A percentile compares a stretch with the other conserved stretches of the same genome.
Evolutionary conservation across 2,888 invertebrate genomes (phyloP).

Genomic region (Pogonocherus hispidulus): DNA sequence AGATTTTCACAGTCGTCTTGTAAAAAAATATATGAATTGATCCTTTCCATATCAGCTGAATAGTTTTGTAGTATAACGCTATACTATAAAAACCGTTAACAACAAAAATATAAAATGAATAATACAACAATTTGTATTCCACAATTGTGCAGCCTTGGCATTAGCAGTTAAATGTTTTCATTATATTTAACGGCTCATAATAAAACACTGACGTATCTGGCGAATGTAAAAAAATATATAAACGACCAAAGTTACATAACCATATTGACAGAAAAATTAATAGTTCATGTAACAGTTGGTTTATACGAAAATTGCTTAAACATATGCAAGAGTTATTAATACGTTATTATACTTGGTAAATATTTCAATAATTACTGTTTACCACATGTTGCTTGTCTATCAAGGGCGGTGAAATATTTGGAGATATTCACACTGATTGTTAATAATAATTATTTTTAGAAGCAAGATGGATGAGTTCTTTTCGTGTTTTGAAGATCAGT

Average conservation of each 20-base stretch:
- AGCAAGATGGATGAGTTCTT: not conserved
- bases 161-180: slow-evolving; percentile 8
- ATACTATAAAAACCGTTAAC: no score
- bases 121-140: slow-evolving; percentile 10
- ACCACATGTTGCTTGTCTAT: slow-evolving; percentile 15
- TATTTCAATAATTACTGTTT: slow-evolving; percentile 13
- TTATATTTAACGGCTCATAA: slow-evolving; percentile 15
- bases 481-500: not conserved
- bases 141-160: slow-evolving; percentile 18
- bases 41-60: no score
- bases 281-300: slow-evolving; percentile 20
- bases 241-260: slow-evolving; percentile 16
- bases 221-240: slow-evolving; percentile 3
- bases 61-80: no score
- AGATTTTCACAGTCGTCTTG: no score
- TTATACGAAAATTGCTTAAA: slow-evolving; percentile 18
- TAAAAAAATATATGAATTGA: no score
- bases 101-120: not conserved
- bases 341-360: slow-evolving; percentile 8
- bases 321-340: slow-evolving; percentile 18
- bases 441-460: not conserved
- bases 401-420: not conserved
- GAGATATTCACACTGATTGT: not conserved
- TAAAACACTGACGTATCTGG: slow-evolving; percentile 8
- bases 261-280: slow-evolving; percentile 6